Evolutionary conservation across 2,113 vertebrate genomes (phyloP).

Genomic region (Calypte anna): DNA sequence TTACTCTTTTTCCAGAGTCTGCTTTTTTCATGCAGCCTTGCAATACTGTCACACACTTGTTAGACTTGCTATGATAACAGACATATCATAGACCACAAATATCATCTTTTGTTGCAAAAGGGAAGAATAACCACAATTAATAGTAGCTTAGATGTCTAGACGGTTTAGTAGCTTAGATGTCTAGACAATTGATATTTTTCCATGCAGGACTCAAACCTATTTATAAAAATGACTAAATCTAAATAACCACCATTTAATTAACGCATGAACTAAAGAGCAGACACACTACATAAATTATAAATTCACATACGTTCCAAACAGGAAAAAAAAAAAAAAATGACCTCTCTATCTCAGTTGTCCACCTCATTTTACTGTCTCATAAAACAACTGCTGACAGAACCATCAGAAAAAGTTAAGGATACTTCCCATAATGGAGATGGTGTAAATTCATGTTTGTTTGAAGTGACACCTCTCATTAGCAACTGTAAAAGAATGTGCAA

Average conservation of each 20-base stretch:
- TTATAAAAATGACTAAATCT: neutral
- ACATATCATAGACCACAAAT: neutral
- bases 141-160: neutral
- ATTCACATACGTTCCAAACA: neutral
- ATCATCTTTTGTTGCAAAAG: neutral
- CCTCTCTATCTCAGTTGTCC: neutral
- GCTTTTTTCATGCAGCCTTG: neutral
- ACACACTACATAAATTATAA: neutral
- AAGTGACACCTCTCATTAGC: neutral
- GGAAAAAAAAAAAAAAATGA: too few species aligned
- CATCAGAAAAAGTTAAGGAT: neutral
- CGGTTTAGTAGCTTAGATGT: neutral
- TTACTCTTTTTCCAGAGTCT: neutral
- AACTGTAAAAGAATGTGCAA: neutral
- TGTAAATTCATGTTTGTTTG: neutral
- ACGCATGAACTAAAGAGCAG: neutral
- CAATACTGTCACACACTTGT: neutral
- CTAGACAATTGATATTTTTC: neutral
- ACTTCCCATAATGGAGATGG: neutral
- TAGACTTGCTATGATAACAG: neutral
- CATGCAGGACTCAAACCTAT: neutral
- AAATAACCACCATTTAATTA: neutral
- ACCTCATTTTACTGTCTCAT: neutral
- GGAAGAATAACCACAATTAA: neutral
- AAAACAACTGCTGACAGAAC: neutral